These are phyloP conservation scores for Xanthostigma xanthostigma DNA, from an alignment of 2,888 invertebrate species.

Conservation along the genomic window DNA sequence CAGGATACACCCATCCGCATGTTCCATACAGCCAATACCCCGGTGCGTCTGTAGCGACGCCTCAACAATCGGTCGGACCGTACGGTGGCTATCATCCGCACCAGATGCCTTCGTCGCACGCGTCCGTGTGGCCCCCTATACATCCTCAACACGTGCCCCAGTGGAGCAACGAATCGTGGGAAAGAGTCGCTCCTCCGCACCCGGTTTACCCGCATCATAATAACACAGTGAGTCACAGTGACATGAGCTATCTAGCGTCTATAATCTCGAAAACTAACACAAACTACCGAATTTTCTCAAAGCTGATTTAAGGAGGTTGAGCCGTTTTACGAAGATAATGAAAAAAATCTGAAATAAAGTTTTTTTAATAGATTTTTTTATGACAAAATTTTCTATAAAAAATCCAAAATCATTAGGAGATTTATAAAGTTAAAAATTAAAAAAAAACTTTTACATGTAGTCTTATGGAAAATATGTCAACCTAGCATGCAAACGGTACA, in stretches of 20 bases:
- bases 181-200: constrained; percentile 2
- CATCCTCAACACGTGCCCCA: neutral
- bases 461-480: no score
- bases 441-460: no score
- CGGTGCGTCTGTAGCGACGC: constrained; percentile 12
- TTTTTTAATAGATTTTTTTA: no score
- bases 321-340: no score
- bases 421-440: no score
- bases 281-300: no score
- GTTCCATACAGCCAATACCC: constrained; percentile 12
- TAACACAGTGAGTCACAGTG: constrained; percentile 4
- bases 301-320: no score
- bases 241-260: no score
- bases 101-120: neutral
- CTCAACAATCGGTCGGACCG: constrained; percentile 13
- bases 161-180: constrained; percentile 1
- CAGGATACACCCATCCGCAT: constrained; percentile 1
- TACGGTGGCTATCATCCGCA: constrained; percentile 4
- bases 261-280: neutral
- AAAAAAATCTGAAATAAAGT: no score
- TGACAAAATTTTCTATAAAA: no score
- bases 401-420: no score
- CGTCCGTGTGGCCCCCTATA: neutral
- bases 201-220: constrained; percentile 5
- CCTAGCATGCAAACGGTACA: no score